phyloP scores from a whole-genome alignment of 2,888 invertebrate genomes.

The Lissonota sp. region DNA sequence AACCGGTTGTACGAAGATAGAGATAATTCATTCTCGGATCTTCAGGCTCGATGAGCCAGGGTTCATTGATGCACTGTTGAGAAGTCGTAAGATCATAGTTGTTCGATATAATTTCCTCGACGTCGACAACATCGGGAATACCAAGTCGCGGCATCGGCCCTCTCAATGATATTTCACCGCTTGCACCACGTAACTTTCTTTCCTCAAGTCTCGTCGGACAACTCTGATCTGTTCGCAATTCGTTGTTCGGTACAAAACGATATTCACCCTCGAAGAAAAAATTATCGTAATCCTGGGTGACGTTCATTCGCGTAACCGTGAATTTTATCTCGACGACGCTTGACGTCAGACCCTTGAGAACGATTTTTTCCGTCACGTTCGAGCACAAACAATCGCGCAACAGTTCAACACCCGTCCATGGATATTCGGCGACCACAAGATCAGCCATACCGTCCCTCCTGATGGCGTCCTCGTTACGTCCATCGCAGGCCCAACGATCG shows the following conservation, averaged over 20 bases:
- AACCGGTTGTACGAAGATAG: constrained; percentile 89
- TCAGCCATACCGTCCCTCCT: constrained; percentile 72
- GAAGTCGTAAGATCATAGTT: constrained; percentile 78
- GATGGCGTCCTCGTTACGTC: constrained; percentile 69
- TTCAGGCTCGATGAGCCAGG: constrained; percentile 92
- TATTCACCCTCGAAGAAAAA: constrained; percentile 92
- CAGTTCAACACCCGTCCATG: constrained; percentile 86
- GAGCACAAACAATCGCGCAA: constrained; percentile 91
- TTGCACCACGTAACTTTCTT: constrained; percentile 88
- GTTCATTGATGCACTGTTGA: constrained; percentile 88
- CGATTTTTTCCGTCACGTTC: constrained; percentile 88
- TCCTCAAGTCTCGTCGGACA: constrained; percentile 89
- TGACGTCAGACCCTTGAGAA: constrained; percentile 89
- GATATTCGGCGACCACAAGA: constrained; percentile 77
- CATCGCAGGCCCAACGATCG: constrained; percentile 89
- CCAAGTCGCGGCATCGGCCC: constrained; percentile 85
- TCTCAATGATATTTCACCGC: constrained; percentile 89
- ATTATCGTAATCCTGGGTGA: constrained; percentile 91
- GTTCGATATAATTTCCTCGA: constrained; percentile 70
- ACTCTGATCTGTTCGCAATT: constrained; percentile 83
- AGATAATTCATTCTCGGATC: constrained; percentile 89
- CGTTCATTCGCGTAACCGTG: constrained; percentile 91
- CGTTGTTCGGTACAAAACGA: constrained; percentile 87
- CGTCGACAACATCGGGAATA: constrained; percentile 56
- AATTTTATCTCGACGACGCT: constrained; percentile 90